These are phyloP conservation scores for Cottus gobio DNA, from an alignment of 2,113 vertebrate species.

Conservation along the genomic window DNA sequence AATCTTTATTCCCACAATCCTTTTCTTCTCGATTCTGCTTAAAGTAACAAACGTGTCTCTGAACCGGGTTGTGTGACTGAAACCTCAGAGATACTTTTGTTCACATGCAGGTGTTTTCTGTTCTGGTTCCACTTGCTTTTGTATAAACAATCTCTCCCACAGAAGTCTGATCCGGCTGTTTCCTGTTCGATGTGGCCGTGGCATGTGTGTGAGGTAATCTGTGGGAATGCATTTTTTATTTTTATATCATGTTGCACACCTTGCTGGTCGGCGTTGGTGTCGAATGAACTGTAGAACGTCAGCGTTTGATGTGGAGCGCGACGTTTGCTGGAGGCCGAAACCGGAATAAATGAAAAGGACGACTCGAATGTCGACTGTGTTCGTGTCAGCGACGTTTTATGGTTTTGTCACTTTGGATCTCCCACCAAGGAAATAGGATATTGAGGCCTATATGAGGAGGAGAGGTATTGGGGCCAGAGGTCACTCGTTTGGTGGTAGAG, in stretches of 20 bases:
- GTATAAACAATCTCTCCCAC: background rate
- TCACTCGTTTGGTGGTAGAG: no score
- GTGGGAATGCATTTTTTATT: no score
- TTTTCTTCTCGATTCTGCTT: background rate
- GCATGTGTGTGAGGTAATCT: background rate
- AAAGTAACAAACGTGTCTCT: background rate
- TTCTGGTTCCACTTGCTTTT: background rate
- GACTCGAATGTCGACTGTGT: slow-evolving; percentile 33
- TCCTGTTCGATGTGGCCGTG: background rate
- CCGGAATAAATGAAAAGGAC: background rate
- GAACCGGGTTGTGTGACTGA: background rate
- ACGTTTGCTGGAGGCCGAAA: background rate
- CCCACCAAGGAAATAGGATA: no score
- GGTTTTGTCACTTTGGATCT: no score
- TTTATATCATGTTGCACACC: no score
- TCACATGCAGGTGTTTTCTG: background rate
- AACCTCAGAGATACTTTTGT: background rate
- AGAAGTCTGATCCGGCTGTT: background rate
- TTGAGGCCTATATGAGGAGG: no score
- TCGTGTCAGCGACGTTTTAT: no score
- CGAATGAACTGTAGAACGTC: background rate
- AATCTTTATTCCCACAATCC: background rate
- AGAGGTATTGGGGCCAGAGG: no score
- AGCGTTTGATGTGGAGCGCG: background rate
- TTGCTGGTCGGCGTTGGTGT: background rate